Percentiles rank a stretch among this genome's conserved stretches.
Evolutionary conservation across 2,797 vertebrate species (phyloP).

Genomic region (Knipowitschia caucasica): DNA sequence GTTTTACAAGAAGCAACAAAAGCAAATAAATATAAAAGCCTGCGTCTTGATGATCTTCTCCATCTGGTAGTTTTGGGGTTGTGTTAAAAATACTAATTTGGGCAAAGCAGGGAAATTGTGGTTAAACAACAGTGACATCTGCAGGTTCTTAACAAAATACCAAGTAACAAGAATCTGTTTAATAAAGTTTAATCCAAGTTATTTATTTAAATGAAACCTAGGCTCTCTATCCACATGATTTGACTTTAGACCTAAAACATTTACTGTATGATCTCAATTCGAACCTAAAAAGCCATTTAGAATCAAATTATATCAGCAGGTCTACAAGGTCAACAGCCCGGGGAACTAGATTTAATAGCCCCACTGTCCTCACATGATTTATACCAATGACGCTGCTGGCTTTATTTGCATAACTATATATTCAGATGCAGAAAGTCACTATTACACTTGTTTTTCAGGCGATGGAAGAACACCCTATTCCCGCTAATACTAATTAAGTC

Average conservation of each 20-base stretch:
- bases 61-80: constrained; percentile 53
- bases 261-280: constrained; percentile 72
- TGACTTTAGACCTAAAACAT: too few relatives aligned
- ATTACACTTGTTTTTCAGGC: not conserved
- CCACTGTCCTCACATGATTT: constrained; percentile 29
- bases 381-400: constrained; percentile 13
- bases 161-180: too few relatives aligned
- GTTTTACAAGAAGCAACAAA: constrained; percentile 55
- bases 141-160: constrained; percentile 43
- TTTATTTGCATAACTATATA: constrained; percentile 11
- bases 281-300: constrained; percentile 67
- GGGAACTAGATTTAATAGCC: constrained; percentile 39
- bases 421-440: constrained; percentile 1
- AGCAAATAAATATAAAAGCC: constrained; percentile 52
- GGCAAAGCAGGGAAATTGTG: constrained; percentile 3
- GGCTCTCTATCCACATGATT: too few relatives aligned
- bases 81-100: constrained; percentile 40
- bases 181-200: too few relatives aligned
- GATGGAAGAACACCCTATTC: constrained; percentile 25
- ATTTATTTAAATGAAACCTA: too few relatives aligned
- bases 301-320: constrained; percentile 59
- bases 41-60: constrained; percentile 47
- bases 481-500: constrained; percentile 20
- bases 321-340: constrained; percentile 63
- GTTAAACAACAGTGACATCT: constrained; percentile 69